phyloP scores from a whole-genome alignment of 2,113 vertebrate species.

The Nibea albiflora region DNA sequence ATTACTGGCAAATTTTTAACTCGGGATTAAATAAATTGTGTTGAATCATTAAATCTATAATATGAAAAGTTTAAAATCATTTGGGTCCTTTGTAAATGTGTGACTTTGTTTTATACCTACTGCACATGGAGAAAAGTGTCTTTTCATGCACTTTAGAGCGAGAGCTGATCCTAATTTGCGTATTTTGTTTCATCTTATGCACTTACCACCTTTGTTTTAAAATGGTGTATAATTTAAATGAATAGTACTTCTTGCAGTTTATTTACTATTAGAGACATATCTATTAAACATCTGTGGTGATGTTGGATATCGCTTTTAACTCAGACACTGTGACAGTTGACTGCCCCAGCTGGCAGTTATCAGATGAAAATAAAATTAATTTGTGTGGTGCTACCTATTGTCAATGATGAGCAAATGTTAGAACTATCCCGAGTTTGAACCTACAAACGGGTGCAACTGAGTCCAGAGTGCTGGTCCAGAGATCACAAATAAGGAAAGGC shows the following conservation, averaged over 20 bases:
- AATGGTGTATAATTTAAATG: background rate
- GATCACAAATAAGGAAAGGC: background rate
- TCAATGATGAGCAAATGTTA: background rate
- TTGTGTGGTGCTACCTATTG: background rate
- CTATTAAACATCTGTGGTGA: background rate
- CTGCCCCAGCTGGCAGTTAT: background rate
- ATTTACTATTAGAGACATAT: background rate
- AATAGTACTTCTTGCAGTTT: background rate
- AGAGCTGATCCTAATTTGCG: background rate
- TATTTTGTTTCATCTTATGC: background rate
- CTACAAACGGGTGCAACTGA: background rate
- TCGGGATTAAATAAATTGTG: background rate
- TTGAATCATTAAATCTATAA: background rate
- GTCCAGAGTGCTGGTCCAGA: background rate
- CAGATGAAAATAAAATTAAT: background rate
- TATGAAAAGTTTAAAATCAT: background rate
- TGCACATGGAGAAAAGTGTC: background rate
- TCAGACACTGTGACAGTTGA: no score
- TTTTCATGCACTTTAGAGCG: background rate
- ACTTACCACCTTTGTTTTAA: background rate
- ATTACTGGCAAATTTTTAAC: background rate
- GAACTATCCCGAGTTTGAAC: background rate
- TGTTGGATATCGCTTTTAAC: background rate
- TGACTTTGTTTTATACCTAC: background rate
- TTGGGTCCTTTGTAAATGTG: background rate